These are phyloP conservation scores for Megaptera novaeangliae DNA, from an alignment of 2,113 vertebrate species.

Conservation along the genomic window DNA sequence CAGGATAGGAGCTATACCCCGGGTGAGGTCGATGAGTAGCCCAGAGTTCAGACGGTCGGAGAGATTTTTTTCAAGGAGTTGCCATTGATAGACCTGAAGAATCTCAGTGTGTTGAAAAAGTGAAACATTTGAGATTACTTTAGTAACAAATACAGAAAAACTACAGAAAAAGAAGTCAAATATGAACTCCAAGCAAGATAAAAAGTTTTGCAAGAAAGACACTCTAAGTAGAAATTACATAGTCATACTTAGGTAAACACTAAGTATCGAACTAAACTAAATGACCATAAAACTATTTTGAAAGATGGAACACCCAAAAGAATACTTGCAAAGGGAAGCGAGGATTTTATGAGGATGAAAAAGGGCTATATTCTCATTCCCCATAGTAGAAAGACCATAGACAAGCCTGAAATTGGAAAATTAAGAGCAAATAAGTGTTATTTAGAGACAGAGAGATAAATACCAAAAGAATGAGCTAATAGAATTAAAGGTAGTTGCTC, in stretches of 20 bases:
- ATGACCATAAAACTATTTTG: not conserved
- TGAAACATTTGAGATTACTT: not conserved
- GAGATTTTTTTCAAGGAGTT: not conserved
- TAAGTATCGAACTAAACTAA: not conserved
- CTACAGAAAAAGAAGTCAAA: not conserved
- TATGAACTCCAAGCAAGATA: not conserved
- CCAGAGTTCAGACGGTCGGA: not conserved
- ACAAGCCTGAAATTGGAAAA: not conserved
- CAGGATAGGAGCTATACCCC: not conserved
- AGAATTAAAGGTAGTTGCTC: not conserved
- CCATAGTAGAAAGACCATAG: not conserved
- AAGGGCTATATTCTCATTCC: not conserved
- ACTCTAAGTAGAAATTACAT: not conserved
- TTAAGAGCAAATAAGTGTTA: not conserved
- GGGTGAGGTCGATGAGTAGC: no score
- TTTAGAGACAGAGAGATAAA: not conserved
- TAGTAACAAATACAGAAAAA: not conserved
- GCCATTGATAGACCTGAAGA: not conserved
- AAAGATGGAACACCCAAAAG: not conserved
- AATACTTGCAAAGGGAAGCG: no score
- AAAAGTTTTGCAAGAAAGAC: not conserved
- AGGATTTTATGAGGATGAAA: not conserved
- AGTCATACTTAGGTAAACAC: not conserved
- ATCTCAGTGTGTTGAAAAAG: not conserved
- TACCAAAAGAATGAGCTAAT: not conserved